These are phyloP conservation scores for Neodiprion fabricii DNA, from an alignment of 1,140 invertebrate species.

Conservation along the genomic window DNA sequence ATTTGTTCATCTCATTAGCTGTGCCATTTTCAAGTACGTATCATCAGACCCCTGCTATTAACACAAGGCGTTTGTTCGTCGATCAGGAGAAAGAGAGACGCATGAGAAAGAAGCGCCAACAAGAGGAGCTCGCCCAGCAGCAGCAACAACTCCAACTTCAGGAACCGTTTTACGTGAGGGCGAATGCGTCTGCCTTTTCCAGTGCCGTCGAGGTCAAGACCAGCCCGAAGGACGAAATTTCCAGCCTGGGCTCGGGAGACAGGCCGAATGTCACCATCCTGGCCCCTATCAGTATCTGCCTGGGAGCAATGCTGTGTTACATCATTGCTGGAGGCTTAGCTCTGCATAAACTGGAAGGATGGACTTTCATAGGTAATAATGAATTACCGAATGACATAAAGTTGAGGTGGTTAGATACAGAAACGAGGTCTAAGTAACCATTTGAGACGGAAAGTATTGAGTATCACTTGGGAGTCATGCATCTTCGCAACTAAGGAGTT, in stretches of 20 bases:
- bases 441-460: too few relatives aligned
- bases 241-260: conserved; percentile 56
- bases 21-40: background rate
- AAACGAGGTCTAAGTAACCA: too few relatives aligned
- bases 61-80: background rate
- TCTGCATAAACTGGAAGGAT: conserved; percentile 84
- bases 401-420: too few relatives aligned
- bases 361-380: conserved; percentile 73
- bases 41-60: background rate
- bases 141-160: conserved; percentile 66
- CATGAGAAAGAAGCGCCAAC: conserved; percentile 78
- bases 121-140: conserved; percentile 72
- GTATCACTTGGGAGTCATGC: too few relatives aligned
- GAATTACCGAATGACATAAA: background rate
- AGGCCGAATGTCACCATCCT: conserved; percentile 77
- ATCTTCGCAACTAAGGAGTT: too few relatives aligned
- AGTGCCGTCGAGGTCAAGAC: conserved; percentile 74
- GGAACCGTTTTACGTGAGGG: conserved; percentile 81
- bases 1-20: background rate
- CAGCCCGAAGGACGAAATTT: conserved; percentile 63
- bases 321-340: conserved; percentile 88
- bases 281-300: conserved; percentile 77
- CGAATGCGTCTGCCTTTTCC: conserved; percentile 75
- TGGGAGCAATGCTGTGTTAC: conserved; percentile 82
- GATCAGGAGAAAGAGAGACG: conserved; percentile 73